Evolutionary conservation across 2,113 vertebrate genomes (phyloP).

Genomic region (Todiramphus chloris): DNA sequence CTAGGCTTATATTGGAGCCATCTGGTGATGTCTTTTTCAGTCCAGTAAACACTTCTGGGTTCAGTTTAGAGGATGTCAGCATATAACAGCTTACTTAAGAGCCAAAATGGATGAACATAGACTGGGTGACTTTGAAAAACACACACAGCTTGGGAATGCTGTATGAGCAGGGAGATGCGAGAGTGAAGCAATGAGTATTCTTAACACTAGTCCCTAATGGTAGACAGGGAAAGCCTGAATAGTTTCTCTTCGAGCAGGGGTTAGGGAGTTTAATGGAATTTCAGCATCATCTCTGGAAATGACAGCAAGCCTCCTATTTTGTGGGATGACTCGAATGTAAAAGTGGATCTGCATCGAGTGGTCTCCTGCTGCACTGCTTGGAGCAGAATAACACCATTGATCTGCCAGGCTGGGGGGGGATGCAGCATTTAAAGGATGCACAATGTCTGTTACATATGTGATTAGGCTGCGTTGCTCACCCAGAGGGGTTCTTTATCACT

Average conservation of each 20-base stretch:
- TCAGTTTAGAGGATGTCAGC: conserved; percentile 29
- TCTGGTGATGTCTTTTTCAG: conserved; percentile 56
- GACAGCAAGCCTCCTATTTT: not conserved
- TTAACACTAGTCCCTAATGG: not conserved
- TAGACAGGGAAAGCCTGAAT: not conserved
- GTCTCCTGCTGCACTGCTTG: not conserved
- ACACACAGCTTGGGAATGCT: not conserved
- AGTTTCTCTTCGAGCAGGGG: not conserved
- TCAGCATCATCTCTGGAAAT: not conserved
- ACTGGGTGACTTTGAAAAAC: not conserved
- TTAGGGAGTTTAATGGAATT: not conserved
- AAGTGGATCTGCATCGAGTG: not conserved
- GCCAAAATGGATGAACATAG: not conserved
- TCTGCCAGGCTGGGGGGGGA: not conserved
- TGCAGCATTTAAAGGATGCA: not conserved
- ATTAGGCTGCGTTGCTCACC: not conserved
- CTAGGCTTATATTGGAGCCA: conserved; percentile 49
- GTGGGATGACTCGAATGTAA: not conserved
- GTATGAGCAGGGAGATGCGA: not conserved
- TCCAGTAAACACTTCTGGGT: conserved; percentile 35
- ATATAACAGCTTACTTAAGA: conserved; percentile 23
- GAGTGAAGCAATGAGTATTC: not conserved
- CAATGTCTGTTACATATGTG: not conserved
- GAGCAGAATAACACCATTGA: not conserved
- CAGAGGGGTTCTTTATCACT: not conserved